phyloP scores from a whole-genome alignment of 2,113 vertebrate species.

The Monopterus albus region DNA sequence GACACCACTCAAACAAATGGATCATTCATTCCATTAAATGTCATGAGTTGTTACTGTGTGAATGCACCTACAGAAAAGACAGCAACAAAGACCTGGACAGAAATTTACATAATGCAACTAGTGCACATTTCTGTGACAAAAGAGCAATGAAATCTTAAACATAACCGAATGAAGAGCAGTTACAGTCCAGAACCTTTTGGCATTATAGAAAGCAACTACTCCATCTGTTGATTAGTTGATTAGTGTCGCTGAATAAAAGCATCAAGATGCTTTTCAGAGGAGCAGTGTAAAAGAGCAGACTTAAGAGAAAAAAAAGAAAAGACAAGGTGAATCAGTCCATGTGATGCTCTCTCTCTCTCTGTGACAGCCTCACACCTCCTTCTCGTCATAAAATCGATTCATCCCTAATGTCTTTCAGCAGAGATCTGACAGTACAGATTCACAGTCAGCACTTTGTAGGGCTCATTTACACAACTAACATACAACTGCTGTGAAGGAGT shows the following conservation, averaged over 20 bases:
- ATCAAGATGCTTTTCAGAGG: background rate
- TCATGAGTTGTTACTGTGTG: conserved; percentile 35
- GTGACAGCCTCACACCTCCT: background rate
- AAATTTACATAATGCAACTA: background rate
- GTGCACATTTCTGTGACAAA: conserved; percentile 5
- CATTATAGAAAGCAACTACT: background rate
- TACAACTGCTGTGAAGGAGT: background rate
- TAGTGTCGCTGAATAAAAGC: conserved; percentile 8
- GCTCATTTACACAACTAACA: background rate
- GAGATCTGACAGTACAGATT: background rate
- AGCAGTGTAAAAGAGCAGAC: background rate
- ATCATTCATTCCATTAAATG: conserved; percentile 29
- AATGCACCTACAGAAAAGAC: background rate
- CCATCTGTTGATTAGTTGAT: conserved; percentile 9
- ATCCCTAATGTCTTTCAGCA: conserved; percentile 16
- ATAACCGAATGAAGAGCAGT: background rate
- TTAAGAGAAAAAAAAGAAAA: background rate
- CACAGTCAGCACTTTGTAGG: background rate
- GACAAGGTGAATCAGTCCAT: background rate
- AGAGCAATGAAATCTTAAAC: background rate
- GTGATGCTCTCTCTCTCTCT: background rate
- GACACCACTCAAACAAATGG: conserved; percentile 29
- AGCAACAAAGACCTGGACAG: background rate
- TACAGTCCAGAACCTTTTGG: background rate
- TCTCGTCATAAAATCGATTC: conserved; percentile 21